These are phyloP conservation scores for Drosophila punjabiensis DNA, from an alignment of 1,140 invertebrate species.

Conservation along the genomic window DNA sequence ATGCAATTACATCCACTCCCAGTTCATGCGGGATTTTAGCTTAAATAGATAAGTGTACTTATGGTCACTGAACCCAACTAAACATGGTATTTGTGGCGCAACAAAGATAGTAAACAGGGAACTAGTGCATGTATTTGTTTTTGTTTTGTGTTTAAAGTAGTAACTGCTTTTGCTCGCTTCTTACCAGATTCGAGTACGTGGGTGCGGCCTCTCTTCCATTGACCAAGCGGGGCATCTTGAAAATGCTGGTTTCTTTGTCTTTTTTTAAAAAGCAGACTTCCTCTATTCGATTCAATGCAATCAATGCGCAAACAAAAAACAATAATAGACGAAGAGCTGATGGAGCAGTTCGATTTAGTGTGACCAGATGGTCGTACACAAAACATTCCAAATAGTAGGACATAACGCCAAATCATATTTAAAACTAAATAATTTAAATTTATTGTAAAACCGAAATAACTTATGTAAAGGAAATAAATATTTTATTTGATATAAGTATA, in stretches of 20 bases:
- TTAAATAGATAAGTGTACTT: not conserved
- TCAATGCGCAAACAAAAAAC: constrained; percentile 37
- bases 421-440: not conserved
- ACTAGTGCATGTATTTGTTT: not conserved
- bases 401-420: not conserved
- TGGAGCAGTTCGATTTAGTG: constrained; percentile 4
- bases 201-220: constrained; percentile 40
- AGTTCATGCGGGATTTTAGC: not conserved
- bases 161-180: not conserved
- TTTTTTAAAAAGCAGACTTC: not conserved
- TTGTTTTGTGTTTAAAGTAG: constrained; percentile 5
- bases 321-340: constrained; percentile 31
- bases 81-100: not conserved
- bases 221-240: constrained; percentile 36
- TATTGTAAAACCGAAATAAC: not conserved
- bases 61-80: not conserved
- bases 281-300: constrained; percentile 14
- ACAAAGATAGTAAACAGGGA: constrained; percentile 6
- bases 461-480: not conserved
- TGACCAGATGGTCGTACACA: not conserved
- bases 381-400: too few species aligned
- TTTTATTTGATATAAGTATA: not conserved
- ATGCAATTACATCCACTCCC: not conserved
- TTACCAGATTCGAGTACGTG: constrained; percentile 45
- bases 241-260: constrained; percentile 43